Base-by-base conservation (phyloP, 2,888 invertebrate genomes). In the Romanomermis culicivorax region DNA sequence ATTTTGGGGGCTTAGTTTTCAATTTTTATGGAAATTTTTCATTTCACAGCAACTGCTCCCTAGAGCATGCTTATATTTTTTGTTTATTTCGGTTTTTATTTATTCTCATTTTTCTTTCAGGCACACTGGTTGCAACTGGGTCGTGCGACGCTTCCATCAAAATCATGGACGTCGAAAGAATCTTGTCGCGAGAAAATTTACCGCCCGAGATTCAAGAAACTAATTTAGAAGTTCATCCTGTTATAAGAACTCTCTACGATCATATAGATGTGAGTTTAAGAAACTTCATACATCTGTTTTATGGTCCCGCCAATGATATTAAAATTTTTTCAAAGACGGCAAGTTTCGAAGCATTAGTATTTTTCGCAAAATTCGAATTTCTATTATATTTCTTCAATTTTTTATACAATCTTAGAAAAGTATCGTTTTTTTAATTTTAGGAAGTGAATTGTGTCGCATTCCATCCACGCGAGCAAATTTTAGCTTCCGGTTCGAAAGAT, bases 121-220 rank as follows among this genome's bases (percentile, higher is more conserved):
- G 95, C 0, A 86, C 89, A 61, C 74, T 97, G 0, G 86, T 95
- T 14, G 97, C 97, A 0, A 97, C 95, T 0, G 97, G 95, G 17
- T 93, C 93, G 61, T 88, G 87, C 1, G 97, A 97, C 71, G 88
- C 95, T 1, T 93, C 93, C 60, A 97, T 97, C 56, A 97, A 97
- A 80, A 91, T 97, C 64, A 73, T 97, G 58, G 95, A 97, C 67
- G 95, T 97, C n/a, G 97, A 97, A 65, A 78, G 95, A 58, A 95
- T 97, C 88, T 72, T 97, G 66, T 89, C 93, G 0, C 93, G 95
- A 70, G 91, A 89, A n/a, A 85, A 88, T 0, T 88, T 69, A 17
- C 69, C 71, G 42, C 27, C 25, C 85, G 0, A 85, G 85, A 63
- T 84, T 83, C 64, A 55, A 42, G 30, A 29, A 29, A 29, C 51